A percentile compares a stretch with the other conserved stretches of the same genome.
Conservation (phyloP, 2,797 vertebrate genomes). For the Trematomus bernacchii region DNA sequence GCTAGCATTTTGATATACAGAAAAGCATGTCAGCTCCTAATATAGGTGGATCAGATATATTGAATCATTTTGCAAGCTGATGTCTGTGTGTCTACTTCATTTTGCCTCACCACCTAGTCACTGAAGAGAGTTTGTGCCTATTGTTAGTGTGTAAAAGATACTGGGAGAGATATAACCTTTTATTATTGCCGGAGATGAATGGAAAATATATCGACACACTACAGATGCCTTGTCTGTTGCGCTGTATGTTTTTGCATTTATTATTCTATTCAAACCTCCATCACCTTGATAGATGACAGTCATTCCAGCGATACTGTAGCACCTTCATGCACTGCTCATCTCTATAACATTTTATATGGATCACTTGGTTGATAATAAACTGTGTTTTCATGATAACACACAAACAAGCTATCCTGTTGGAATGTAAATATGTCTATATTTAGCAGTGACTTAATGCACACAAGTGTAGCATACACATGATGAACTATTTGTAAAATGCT, state of each 20-base stretch:
- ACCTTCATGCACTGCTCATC: slow-evolving; percentile 8
- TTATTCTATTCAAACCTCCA: slow-evolving; percentile 68
- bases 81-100: slow-evolving; percentile 32
- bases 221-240: slow-evolving; percentile 19
- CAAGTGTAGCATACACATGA: not conserved
- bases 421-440: slow-evolving; percentile 16
- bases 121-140: slow-evolving; percentile 3
- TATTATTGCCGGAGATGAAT: slow-evolving; percentile 59
- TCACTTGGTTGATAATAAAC: slow-evolving; percentile 23
- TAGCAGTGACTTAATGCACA: not conserved
- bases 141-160: slow-evolving; percentile 45
- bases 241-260: slow-evolving; percentile 57
- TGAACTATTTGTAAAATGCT: not conserved
- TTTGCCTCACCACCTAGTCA: slow-evolving; percentile 15
- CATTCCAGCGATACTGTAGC: slow-evolving; percentile 46
- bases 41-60: slow-evolving; percentile 37
- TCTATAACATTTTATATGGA: not conserved
- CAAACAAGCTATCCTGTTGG: not conserved
- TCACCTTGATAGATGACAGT: slow-evolving; percentile 75
- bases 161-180: slow-evolving; percentile 38
- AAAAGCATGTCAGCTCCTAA: slow-evolving; percentile 32
- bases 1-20: slow-evolving; percentile 26
- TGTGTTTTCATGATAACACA: slow-evolving; percentile 23
- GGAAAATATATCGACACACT: slow-evolving; percentile 31
- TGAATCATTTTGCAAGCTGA: slow-evolving; percentile 20